Percentiles rank a stretch among this genome's conserved stretches.
phyloP scores from a whole-genome alignment of 1,140 invertebrate genomes.

The Araneus ventricosus region DNA sequence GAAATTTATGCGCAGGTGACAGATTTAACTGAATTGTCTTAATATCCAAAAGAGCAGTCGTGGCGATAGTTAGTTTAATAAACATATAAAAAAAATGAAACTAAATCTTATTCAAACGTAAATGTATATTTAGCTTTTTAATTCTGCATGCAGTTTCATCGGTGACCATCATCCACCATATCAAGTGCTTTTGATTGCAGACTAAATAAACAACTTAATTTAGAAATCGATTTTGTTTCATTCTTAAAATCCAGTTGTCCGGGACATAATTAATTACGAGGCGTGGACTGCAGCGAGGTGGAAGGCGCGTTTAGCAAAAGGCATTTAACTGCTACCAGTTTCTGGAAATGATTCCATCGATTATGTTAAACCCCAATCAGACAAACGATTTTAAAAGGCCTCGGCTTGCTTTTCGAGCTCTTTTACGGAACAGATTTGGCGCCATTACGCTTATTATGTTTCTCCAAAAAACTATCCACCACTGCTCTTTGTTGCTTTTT shows the following conservation, averaged over 20 bases:
- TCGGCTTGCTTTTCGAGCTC: not conserved
- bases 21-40: too few relatives aligned
- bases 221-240: not conserved
- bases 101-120: too few relatives aligned
- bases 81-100: too few relatives aligned
- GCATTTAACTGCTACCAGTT: conserved; percentile 59
- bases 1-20: too few relatives aligned
- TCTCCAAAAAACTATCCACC: conserved; percentile 47
- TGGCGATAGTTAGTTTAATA: too few relatives aligned
- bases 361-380: conserved; percentile 69
- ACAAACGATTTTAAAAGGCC: conserved; percentile 59
- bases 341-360: conserved; percentile 64
- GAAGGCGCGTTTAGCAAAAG: conserved; percentile 10
- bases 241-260: not conserved
- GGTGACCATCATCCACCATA: too few relatives aligned
- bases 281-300: conserved; percentile 5
- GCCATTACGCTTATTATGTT: conserved; percentile 71
- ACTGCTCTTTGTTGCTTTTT: conserved; percentile 36
- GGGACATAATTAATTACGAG: not conserved
- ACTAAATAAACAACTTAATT: not conserved
- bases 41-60: too few relatives aligned
- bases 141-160: too few relatives aligned
- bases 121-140: too few relatives aligned
- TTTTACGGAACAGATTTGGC: conserved; percentile 51
- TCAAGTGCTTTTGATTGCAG: too few relatives aligned